Percentiles rank a stretch among this genome's conserved stretches.
These are phyloP conservation scores for Melanitta fusca DNA, from an alignment of 2,797 vertebrate genomes.

Conservation along the genomic window DNA sequence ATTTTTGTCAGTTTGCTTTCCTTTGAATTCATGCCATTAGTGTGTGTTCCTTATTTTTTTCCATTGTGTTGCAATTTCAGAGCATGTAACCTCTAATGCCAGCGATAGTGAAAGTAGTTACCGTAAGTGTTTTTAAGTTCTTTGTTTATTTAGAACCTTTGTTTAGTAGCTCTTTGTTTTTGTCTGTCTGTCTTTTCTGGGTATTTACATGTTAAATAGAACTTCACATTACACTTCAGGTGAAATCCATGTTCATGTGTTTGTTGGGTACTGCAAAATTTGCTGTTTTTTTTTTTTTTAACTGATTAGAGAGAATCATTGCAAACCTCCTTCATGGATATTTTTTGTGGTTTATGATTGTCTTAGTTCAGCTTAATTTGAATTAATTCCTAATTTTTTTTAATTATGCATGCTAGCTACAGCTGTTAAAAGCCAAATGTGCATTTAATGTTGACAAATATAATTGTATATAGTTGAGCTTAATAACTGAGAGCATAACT, in stretches of 20 bases:
- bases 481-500: background rate
- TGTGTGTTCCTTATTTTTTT: constrained; percentile 77
- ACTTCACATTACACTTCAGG: background rate
- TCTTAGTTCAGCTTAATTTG: background rate
- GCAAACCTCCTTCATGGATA: background rate
- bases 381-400: background rate
- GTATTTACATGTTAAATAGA: constrained; percentile 50
- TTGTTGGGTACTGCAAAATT: background rate
- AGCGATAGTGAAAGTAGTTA: constrained; percentile 99
- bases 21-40: constrained; percentile 70
- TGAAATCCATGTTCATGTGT: background rate
- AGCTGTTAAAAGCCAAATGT: background rate
- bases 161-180: constrained; percentile 5
- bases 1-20: constrained; percentile 60
- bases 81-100: constrained; percentile 98
- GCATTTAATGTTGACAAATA: background rate
- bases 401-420: background rate
- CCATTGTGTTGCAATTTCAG: constrained; percentile 90
- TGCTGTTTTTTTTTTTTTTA: background rate
- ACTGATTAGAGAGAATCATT: background rate
- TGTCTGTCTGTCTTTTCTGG: constrained; percentile 23
- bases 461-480: background rate
- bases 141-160: constrained; percentile 65
- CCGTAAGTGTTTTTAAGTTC: constrained; percentile 90
- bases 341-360: background rate